Evolutionary conservation across 2,113 vertebrate genomes (phyloP).

Genomic region (Pachypanchax playfairii): DNA sequence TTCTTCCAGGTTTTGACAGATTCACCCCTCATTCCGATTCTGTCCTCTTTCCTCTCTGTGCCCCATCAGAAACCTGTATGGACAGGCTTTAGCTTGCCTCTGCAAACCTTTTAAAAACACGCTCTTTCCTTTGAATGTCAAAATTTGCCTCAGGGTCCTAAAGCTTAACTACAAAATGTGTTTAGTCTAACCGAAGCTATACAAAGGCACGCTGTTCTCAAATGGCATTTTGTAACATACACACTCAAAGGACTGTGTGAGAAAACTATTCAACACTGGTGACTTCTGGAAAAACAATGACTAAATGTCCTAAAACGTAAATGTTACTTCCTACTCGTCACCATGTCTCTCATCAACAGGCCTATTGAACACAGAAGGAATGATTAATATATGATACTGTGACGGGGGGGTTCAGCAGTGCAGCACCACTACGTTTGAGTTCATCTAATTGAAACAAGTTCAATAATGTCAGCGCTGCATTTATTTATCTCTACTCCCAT

Average conservation of each 20-base stretch:
- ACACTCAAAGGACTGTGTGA: constrained; percentile 1
- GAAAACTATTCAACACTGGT: neutral
- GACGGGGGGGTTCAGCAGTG: constrained; percentile 8
- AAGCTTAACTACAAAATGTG: constrained; percentile 29
- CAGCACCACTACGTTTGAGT: constrained; percentile 2
- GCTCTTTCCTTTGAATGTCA: constrained; percentile 56
- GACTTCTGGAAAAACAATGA: constrained; percentile 1
- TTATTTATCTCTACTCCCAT: constrained; percentile 29
- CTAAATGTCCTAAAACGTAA: neutral
- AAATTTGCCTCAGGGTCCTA: constrained; percentile 25
- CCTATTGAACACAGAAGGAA: constrained; percentile 29
- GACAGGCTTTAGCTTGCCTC: constrained; percentile 55
- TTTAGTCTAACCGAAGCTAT: constrained; percentile 38
- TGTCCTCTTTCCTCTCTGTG: constrained; percentile 3
- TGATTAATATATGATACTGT: constrained; percentile 31
- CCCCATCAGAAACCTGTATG: constrained; percentile 37
- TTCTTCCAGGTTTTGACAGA: constrained; percentile 52
- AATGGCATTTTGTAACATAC: constrained; percentile 33
- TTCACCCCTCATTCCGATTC: neutral
- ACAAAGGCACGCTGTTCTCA: constrained; percentile 29
- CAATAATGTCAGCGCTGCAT: constrained; percentile 40
- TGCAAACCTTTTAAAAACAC: constrained; percentile 33
- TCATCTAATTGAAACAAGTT: constrained; percentile 53
- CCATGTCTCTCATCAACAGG: neutral
- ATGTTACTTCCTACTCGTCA: no score